phyloP scores from a whole-genome alignment of 1,140 invertebrate genomes.

The Drosophila virilis region DNA sequence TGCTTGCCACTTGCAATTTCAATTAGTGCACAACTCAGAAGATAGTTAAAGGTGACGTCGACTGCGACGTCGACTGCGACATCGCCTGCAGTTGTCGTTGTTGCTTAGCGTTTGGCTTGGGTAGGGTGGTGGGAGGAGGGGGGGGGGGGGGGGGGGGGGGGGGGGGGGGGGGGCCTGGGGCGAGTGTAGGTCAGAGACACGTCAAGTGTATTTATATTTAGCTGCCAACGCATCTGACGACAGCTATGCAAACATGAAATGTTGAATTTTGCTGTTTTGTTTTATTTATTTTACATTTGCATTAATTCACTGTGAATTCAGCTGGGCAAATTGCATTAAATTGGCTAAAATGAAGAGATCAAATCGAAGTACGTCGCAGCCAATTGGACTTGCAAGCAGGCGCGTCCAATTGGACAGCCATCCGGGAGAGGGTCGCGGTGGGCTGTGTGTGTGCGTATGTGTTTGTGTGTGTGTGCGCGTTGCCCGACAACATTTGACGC shows the following conservation, averaged over 20 bases:
- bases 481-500: constrained; percentile 41
- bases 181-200: constrained; percentile 6
- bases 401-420: constrained; percentile 33
- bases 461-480: background rate
- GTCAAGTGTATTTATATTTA: constrained; percentile 59
- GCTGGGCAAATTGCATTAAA: constrained; percentile 50
- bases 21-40: constrained; percentile 61
- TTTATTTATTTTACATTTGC: constrained; percentile 16
- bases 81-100: constrained; percentile 7
- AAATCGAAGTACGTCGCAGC: constrained; percentile 33
- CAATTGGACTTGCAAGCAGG: constrained; percentile 40
- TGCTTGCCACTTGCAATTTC: constrained; percentile 51
- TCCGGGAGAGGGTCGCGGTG: background rate
- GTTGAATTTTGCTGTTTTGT: constrained; percentile 14
- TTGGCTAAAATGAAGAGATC: constrained; percentile 43
- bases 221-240: constrained; percentile 52
- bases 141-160: background rate
- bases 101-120: background rate
- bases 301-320: constrained; percentile 31
- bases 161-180: background rate
- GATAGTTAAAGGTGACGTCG: constrained; percentile 49
- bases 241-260: constrained; percentile 34
- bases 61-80: no score
- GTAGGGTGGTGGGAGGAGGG: background rate
- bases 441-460: background rate